Conservation (phyloP, 2,888 invertebrate genomes). For the Prosapia bicincta region DNA sequence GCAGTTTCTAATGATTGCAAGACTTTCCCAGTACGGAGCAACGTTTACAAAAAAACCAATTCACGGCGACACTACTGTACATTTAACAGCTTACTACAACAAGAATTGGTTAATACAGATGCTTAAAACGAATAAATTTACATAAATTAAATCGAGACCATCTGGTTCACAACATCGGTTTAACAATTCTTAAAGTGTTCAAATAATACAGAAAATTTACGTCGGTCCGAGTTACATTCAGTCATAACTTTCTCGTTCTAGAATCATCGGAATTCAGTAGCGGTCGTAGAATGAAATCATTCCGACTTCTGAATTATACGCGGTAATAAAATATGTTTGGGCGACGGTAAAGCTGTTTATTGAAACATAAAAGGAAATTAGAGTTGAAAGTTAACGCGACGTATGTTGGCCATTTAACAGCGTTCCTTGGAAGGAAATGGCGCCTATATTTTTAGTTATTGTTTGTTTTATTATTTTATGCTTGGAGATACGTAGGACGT, state of each 20-base stretch:
- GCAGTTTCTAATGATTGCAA: no score
- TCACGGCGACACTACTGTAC: background rate
- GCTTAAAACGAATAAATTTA: background rate
- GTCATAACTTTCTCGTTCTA: background rate
- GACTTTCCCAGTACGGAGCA: no score
- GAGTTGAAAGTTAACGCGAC: background rate
- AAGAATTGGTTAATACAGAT: background rate
- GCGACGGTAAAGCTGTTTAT: background rate
- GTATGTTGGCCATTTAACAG: no score
- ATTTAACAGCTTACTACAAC: background rate
- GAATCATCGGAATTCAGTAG: background rate
- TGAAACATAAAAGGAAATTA: background rate
- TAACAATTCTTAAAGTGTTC: background rate
- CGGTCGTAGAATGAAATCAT: background rate
- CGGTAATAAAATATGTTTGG: background rate
- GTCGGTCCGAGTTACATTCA: background rate
- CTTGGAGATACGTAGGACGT: no score
- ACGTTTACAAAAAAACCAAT: no score
- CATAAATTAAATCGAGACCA: background rate
- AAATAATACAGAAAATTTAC: background rate
- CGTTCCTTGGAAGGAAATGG: no score
- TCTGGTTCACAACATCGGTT: background rate
- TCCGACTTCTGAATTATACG: background rate
- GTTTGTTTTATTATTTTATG: no score
- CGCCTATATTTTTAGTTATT: no score